A percentile compares a stretch with the other conserved stretches of the same genome.
phyloP scores from a whole-genome alignment of 1,140 invertebrate species.

The Colletes gigas region DNA sequence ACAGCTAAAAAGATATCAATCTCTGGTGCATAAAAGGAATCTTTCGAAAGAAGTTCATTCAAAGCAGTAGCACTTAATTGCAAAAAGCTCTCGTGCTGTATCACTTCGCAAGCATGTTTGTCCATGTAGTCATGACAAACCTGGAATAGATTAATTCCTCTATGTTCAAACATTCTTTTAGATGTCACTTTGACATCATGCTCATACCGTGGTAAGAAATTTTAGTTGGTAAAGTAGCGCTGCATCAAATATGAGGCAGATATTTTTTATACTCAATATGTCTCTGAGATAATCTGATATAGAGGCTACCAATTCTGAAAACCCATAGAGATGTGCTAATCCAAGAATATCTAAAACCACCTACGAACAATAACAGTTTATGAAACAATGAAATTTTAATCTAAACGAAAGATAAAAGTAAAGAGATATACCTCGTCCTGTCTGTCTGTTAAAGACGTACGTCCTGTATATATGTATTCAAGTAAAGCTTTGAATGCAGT shows the following conservation, averaged over 20 bases:
- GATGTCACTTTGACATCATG: neutral
- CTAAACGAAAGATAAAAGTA: neutral
- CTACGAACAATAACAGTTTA: constrained; percentile 50
- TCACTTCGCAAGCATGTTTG: constrained; percentile 91
- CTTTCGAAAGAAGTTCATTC: constrained; percentile 91
- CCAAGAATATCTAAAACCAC: constrained; percentile 80
- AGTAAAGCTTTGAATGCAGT: constrained; percentile 94
- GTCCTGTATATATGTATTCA: constrained; percentile 97
- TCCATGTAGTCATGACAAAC: constrained; percentile 93
- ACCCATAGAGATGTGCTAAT: constrained; percentile 97
- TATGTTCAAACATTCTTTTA: constrained; percentile 19
- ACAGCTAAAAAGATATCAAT: constrained; percentile 97
- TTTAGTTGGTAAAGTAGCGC: constrained; percentile 88
- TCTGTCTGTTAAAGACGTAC: constrained; percentile 90
- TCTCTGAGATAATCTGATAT: constrained; percentile 96
- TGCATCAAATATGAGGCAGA: constrained; percentile 96
- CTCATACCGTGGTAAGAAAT: constrained; percentile 82
- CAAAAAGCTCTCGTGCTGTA: constrained; percentile 92
- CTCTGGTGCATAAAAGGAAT: constrained; percentile 98
- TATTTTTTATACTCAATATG: constrained; percentile 92
- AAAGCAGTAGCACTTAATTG: constrained; percentile 90
- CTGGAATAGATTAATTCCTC: constrained; percentile 62
- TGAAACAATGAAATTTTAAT: neutral
- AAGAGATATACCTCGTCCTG: constrained; percentile 82
- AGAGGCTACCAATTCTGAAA: constrained; percentile 93